Percentiles rank a stretch among this genome's conserved stretches.
Conservation (phyloP, 2,888 invertebrate genomes). For the Arenicola marina region DNA sequence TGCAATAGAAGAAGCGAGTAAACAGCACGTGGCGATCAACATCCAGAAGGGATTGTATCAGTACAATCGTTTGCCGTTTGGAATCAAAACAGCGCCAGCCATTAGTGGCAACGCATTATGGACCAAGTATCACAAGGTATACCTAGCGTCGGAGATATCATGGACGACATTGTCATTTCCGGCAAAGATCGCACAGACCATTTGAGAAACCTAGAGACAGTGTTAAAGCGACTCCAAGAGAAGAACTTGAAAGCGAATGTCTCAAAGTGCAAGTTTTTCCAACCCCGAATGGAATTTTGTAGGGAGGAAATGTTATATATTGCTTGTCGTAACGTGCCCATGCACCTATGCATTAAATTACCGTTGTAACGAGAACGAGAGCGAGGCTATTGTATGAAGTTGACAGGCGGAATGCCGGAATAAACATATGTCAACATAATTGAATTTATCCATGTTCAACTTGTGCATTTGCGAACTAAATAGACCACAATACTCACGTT, state of each 20-base stretch:
- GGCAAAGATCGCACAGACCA: not conserved
- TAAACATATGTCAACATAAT: too few relatives aligned
- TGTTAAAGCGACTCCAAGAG: not conserved
- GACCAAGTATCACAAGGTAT: not conserved
- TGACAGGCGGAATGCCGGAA: too few relatives aligned
- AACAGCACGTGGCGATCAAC: not conserved
- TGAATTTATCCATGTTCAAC: too few relatives aligned
- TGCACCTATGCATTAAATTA: too few relatives aligned
- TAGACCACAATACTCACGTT: too few relatives aligned
- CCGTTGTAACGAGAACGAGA: too few relatives aligned
- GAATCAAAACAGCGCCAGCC: not conserved
- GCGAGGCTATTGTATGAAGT: too few relatives aligned
- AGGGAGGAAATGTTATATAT: constrained; percentile 30
- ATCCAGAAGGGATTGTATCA: not conserved
- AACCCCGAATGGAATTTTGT: constrained; percentile 16
- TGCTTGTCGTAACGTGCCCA: too few relatives aligned
- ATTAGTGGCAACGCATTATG: not conserved
- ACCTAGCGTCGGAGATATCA: not conserved
- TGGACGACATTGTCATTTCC: not conserved
- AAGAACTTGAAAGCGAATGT: constrained; percentile 5
- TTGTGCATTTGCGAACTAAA: too few relatives aligned
- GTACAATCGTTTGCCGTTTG: not conserved
- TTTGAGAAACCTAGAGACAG: not conserved
- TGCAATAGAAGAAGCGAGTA: not conserved
- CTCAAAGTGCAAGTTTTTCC: constrained; percentile 16